Percentiles rank a stretch among this genome's conserved stretches.
phyloP scores from a whole-genome alignment of 2,888 invertebrate species.

The Leptogaster cylindrica region DNA sequence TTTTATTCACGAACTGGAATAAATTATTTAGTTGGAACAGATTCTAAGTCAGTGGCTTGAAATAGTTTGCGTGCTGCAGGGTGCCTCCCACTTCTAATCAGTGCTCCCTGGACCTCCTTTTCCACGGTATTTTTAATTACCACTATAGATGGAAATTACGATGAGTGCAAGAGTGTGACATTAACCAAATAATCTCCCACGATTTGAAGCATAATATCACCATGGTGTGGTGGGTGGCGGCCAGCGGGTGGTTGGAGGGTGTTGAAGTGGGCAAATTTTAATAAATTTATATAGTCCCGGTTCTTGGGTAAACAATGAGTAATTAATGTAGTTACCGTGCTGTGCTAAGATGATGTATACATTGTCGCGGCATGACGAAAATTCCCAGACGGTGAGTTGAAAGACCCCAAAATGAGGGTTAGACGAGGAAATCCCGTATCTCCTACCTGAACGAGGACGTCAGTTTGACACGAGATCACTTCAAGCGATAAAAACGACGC shows the following conservation, averaged over 20 bases:
- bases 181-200: too few relatives aligned
- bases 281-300: conserved; percentile 6
- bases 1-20: too few relatives aligned
- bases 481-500: conserved; percentile 38
- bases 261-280: conserved; percentile 17
- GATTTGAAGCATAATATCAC: neutral
- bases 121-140: too few relatives aligned
- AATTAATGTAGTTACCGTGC: conserved; percentile 46
- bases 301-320: conserved; percentile 42
- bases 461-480: conserved; percentile 40
- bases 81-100: too few relatives aligned
- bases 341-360: conserved; percentile 15
- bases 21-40: too few relatives aligned
- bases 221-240: neutral
- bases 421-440: conserved; percentile 32
- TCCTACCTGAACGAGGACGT: conserved; percentile 32
- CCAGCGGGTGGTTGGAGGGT: neutral
- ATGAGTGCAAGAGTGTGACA: too few relatives aligned
- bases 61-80: too few relatives aligned
- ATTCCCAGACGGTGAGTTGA: conserved; percentile 41
- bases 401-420: conserved; percentile 41
- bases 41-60: too few relatives aligned
- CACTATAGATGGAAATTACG: too few relatives aligned
- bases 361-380: conserved; percentile 9
- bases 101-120: too few relatives aligned